Base-by-base conservation (phyloP, 2,888 invertebrate species). In the Pasiphila rectangulata region DNA sequence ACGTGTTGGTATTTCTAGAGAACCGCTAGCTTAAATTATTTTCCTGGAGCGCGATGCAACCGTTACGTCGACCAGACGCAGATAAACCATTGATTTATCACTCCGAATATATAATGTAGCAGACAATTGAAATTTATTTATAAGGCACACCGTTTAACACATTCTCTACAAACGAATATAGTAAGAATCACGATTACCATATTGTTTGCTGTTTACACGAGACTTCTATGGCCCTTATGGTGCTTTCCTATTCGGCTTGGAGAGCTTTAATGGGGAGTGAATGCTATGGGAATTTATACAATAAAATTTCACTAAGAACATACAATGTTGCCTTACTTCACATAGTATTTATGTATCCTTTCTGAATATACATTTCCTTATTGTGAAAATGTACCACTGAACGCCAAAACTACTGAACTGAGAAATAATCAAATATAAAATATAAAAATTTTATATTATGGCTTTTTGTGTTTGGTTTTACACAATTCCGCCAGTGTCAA, bases 91-190 rank as follows among this genome's bases (percentile, higher is more conserved):
- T 84, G 86, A 87, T 87, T 88, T 87, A 88, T 87, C 71, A 74
- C 77, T 63, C 65, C 67, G 83, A 82, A 85, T 84, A 84, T 79
- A 78, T 79, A 84, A 85, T 84, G 79, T 83, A 82, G 78, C 72
- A 81, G 72, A 84, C 86, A 85, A 87, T 87, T 81, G 85, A 79
- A 80, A 84, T 81, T 86, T 85, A 80, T 83, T 80, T 86, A 86
- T 83, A 83, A 79, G 80, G 72, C 69, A 66, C 68, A 69, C 64
- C 69, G 78, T 78, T 82, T 81, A 82, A 77, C 73, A 62, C 63
- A 59, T 46, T 59, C 54, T 51, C 48, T 73, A 83, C 79, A 83
- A 78, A 83, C 79, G 84, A 78, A 85, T 85, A 79, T 75, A 75
- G 77, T 79, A 79, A 72, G 70, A 61, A 72, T 75, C 79, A 72